phyloP scores from a whole-genome alignment of 2,113 vertebrate species.

The Aegithalos caudatus region DNA sequence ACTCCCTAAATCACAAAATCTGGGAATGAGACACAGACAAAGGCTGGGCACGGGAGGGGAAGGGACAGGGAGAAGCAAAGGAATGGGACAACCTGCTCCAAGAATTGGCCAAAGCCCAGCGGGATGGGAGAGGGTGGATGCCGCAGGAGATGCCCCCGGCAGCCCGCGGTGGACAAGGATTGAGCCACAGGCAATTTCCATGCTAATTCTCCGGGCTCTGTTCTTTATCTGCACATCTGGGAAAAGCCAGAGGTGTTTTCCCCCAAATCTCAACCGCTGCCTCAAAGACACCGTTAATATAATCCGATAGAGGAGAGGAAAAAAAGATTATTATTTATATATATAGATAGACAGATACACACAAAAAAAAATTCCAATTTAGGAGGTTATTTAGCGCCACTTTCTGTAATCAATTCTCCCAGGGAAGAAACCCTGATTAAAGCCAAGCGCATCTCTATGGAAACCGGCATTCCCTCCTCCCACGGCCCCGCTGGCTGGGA shows the following conservation, averaged over 20 bases:
- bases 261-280: background rate
- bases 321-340: background rate
- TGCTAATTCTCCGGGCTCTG: background rate
- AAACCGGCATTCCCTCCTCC: slow-evolving; percentile 64
- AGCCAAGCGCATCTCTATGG: slow-evolving; percentile 65
- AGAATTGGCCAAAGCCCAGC: background rate
- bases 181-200: background rate
- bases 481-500: background rate
- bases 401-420: slow-evolving; percentile 42
- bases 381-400: slow-evolving; percentile 43
- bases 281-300: background rate
- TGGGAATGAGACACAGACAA: background rate
- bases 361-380: background rate
- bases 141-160: background rate
- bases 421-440: slow-evolving; percentile 60
- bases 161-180: background rate
- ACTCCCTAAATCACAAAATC: background rate
- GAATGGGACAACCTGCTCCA: rapidly evolving
- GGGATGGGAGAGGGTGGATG: rapidly evolving
- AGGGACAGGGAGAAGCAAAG: background rate
- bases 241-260: background rate
- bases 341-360: background rate
- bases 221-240: background rate
- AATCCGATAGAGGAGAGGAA: background rate
- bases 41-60: rapidly evolving